Percentiles rank a stretch among this genome's conserved stretches.
phyloP scores from a whole-genome alignment of 2,888 invertebrate genomes.

The Siphlonurus alternatus region DNA sequence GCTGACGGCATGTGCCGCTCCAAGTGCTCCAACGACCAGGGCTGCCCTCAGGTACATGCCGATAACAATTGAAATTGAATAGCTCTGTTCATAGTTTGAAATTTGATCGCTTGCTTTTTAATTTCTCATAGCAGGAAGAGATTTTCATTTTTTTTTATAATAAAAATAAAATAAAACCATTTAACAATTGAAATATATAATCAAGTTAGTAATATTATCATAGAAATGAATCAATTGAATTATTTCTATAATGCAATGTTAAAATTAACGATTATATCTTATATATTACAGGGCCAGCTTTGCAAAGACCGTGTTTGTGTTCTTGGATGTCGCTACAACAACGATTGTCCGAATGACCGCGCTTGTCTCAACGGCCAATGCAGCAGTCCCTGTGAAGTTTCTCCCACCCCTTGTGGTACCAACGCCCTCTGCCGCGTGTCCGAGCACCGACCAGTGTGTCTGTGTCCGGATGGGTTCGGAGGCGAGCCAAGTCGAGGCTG shows the following conservation, averaged over 20 bases:
- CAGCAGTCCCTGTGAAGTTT: conserved; percentile 38
- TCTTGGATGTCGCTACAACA: conserved; percentile 61
- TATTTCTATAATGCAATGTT: too few relatives aligned
- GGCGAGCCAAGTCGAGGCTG: conserved; percentile 65
- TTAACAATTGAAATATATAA: too few relatives aligned
- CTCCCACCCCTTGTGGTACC: conserved; percentile 47
- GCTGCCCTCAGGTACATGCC: conserved; percentile 44
- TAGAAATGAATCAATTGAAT: too few relatives aligned
- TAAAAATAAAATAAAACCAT: too few relatives aligned
- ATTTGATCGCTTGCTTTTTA: not conserved
- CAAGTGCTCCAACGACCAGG: conserved; percentile 43
- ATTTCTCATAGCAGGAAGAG: not conserved
- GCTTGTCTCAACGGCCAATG: conserved; percentile 52
- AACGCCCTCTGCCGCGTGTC: conserved; percentile 64
- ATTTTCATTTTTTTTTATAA: not conserved
- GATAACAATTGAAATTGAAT: not conserved
- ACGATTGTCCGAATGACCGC: conserved; percentile 61
- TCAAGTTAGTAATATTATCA: too few relatives aligned
- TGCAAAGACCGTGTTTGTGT: conserved; percentile 55
- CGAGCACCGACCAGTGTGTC: conserved; percentile 67
- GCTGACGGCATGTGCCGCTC: conserved; percentile 52
- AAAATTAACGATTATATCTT: too few relatives aligned
- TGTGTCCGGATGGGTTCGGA: conserved; percentile 71
- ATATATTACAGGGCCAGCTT: conserved; percentile 55
- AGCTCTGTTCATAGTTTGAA: not conserved